Evolutionary conservation across 2,888 invertebrate genomes (phyloP).

Genomic region (Brachyptera putata): DNA sequence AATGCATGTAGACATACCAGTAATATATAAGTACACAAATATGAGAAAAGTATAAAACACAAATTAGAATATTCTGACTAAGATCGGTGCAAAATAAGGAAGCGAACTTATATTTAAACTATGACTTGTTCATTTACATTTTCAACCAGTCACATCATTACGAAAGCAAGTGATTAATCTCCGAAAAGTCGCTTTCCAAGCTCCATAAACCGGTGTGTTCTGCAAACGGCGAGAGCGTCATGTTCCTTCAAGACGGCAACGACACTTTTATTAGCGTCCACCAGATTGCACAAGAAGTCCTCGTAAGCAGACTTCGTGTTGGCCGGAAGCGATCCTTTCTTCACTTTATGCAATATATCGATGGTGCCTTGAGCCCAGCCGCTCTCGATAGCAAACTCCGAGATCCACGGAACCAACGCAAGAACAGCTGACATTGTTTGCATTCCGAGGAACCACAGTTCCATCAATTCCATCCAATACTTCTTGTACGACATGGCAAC

Average conservation of each 20-base stretch:
- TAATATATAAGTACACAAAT: too few relatives aligned
- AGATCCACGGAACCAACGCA: conserved; percentile 80
- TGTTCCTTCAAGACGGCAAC: conserved; percentile 72
- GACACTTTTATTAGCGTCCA: conserved; percentile 73
- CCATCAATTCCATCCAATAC: conserved; percentile 84
- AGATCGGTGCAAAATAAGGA: too few relatives aligned
- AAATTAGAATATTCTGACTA: too few relatives aligned
- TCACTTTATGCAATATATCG: conserved; percentile 75
- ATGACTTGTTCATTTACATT: too few relatives aligned
- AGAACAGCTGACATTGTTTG: conserved; percentile 83
- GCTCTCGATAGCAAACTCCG: conserved; percentile 85
- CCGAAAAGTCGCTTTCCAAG: conserved; percentile 83
- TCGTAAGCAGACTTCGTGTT: conserved; percentile 88
- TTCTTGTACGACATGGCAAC: conserved; percentile 83
- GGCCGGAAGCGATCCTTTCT: conserved; percentile 72
- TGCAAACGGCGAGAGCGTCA: conserved; percentile 76
- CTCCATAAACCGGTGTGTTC: conserved; percentile 85
- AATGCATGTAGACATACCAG: too few relatives aligned
- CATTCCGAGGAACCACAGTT: conserved; percentile 92
- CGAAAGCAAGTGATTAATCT: too few relatives aligned
- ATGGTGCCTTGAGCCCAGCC: conserved; percentile 92
- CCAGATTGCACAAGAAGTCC: conserved; percentile 79
- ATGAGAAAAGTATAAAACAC: too few relatives aligned
- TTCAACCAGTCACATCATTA: too few relatives aligned
- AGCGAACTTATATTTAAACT: too few relatives aligned